Conservation (phyloP, 2,797 vertebrate genomes). For the Benthosema pterotum region DNA sequence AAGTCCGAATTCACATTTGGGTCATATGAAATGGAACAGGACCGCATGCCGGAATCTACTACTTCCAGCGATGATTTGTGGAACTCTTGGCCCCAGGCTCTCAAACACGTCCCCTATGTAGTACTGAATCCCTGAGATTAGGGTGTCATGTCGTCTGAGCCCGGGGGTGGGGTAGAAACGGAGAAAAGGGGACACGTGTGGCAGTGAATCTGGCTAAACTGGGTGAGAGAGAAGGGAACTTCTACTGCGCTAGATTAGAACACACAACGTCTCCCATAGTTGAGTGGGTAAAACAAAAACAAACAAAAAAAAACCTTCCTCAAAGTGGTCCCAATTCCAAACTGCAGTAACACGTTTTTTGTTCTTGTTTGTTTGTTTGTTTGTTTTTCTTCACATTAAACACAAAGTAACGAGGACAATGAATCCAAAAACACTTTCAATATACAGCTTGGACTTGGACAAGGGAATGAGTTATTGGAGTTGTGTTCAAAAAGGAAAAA, state of each 20-base stretch:
- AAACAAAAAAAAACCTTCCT: slow-evolving; percentile 23
- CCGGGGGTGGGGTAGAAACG: neutral
- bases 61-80: neutral
- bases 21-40: too few species aligned
- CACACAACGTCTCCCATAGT: slow-evolving; percentile 7
- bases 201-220: slow-evolving; percentile 7
- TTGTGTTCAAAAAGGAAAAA: slow-evolving; percentile 39
- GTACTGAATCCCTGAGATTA: slow-evolving; percentile 87
- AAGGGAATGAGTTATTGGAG: slow-evolving; percentile 46
- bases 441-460: slow-evolving; percentile 34
- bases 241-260: slow-evolving; percentile 19
- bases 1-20: too few species aligned
- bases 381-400: slow-evolving; percentile 4
- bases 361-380: too few species aligned
- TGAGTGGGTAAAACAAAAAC: neutral
- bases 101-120: slow-evolving; percentile 49
- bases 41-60: too few species aligned
- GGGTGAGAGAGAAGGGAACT: neutral
- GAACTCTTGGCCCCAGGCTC: slow-evolving; percentile 3
- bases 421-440: slow-evolving; percentile 10
- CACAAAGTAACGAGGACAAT: neutral
- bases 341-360: slow-evolving; percentile 33
- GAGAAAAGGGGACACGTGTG: neutral
- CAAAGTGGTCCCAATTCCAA: slow-evolving; percentile 18
- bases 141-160: slow-evolving; percentile 49